These are phyloP conservation scores for Sebastes flavidus DNA, from an alignment of 2,797 vertebrate species.

Conservation along the genomic window DNA sequence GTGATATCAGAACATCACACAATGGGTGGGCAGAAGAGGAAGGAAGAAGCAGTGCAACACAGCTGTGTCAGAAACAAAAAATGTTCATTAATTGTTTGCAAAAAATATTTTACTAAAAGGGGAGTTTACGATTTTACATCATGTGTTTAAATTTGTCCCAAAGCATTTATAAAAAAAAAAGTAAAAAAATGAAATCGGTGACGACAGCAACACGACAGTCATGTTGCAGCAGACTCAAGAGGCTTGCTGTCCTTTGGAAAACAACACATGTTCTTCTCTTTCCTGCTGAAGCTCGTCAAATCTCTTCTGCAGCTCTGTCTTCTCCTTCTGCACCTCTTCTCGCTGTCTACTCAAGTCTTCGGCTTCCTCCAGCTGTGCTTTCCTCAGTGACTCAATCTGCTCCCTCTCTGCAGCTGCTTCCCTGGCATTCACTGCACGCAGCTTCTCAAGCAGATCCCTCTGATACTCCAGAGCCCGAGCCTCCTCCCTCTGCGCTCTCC, in stretches of 20 bases:
- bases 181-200: neutral
- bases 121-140: neutral
- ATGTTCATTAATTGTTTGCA: neutral
- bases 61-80: neutral
- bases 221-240: neutral
- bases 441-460: constrained; percentile 75
- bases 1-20: neutral
- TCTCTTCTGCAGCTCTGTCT: constrained; percentile 62
- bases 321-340: constrained; percentile 68
- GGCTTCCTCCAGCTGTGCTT: constrained; percentile 75
- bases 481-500: constrained; percentile 79
- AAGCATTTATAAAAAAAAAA: neutral
- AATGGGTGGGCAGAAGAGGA: neutral
- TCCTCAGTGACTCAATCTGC: constrained; percentile 71
- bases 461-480: constrained; percentile 77
- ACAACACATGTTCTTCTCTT: constrained; percentile 42
- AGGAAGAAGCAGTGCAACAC: neutral
- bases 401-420: constrained; percentile 73
- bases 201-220: neutral
- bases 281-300: constrained; percentile 64
- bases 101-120: neutral
- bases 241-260: constrained; percentile 13
- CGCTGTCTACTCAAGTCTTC: constrained; percentile 63
- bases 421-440: constrained; percentile 60
- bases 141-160: neutral